Percentiles rank a stretch among this genome's conserved stretches.
Conservation (phyloP, 2,113 vertebrate species). For the Dendrocopos noguchii region DNA sequence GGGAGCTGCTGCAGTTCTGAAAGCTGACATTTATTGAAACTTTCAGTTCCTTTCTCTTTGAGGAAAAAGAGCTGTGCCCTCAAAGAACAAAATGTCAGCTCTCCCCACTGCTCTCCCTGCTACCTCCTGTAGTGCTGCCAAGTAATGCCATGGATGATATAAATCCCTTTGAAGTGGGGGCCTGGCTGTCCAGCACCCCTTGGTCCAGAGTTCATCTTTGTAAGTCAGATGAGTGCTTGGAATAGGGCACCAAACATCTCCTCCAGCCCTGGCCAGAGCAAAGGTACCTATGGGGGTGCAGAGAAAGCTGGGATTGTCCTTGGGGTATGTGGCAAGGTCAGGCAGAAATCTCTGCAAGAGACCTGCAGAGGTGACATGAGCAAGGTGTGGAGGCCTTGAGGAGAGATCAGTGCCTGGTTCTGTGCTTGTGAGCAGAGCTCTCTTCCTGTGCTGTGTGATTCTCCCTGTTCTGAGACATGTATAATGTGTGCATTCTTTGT, state of each 20-base stretch:
- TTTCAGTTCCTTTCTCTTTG: neutral
- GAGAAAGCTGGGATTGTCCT: neutral
- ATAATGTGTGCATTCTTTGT: fast-evolving
- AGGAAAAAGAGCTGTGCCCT: neutral
- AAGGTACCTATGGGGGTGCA: neutral
- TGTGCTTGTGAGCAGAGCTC: neutral
- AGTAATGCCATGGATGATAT: neutral
- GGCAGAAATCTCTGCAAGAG: neutral
- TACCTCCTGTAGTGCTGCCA: neutral
- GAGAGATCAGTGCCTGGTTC: neutral
- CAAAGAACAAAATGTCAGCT: neutral
- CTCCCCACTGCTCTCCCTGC: neutral
- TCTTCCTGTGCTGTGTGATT: neutral
- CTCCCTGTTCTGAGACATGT: neutral
- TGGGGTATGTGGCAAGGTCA: neutral
- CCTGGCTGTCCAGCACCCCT: neutral
- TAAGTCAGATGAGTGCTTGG: neutral
- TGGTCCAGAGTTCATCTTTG: neutral
- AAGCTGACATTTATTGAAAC: neutral
- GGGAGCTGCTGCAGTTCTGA: neutral
- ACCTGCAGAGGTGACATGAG: neutral
- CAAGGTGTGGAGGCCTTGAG: neutral
- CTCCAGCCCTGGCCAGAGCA: neutral
- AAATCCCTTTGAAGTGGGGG: neutral
- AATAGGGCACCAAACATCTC: neutral